phyloP scores from a whole-genome alignment of 2,797 vertebrate species.

The Champsocephalus esox region DNA sequence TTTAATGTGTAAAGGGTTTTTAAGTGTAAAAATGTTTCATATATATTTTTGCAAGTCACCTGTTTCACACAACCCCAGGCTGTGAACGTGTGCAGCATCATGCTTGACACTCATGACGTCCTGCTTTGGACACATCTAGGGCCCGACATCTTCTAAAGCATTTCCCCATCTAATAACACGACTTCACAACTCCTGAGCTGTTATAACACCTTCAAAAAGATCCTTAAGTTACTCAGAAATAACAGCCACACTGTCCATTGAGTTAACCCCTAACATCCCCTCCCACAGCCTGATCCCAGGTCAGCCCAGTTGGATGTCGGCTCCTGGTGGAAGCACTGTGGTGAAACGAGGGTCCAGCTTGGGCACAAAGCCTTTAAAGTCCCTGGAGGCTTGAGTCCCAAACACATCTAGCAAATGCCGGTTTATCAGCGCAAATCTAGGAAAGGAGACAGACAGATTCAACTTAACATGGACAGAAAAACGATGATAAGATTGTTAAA shows the following conservation, averaged over 20 bases:
- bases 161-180: slow-evolving; percentile 15
- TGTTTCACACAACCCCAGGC: slow-evolving; percentile 12
- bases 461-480: neutral
- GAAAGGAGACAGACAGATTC: slow-evolving; percentile 31
- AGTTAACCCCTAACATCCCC: slow-evolving; percentile 32
- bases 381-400: slow-evolving; percentile 92
- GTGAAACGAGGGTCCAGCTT: slow-evolving; percentile 91
- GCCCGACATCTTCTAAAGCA: slow-evolving; percentile 3
- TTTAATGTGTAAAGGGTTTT: neutral
- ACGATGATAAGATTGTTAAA: neutral
- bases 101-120: neutral
- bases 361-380: slow-evolving; percentile 91
- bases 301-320: slow-evolving; percentile 78
- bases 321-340: slow-evolving; percentile 75
- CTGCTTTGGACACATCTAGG: slow-evolving; percentile 26
- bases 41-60: slow-evolving; percentile 37
- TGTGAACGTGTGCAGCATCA: slow-evolving; percentile 14
- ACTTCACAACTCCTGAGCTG: slow-evolving; percentile 20
- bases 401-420: slow-evolving; percentile 92
- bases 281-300: slow-evolving; percentile 2
- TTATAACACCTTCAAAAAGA: slow-evolving; percentile 11
- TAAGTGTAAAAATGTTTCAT: slow-evolving; percentile 2
- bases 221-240: slow-evolving; percentile 13
- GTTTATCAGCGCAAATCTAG: slow-evolving; percentile 96
- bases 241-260: slow-evolving; percentile 32